phyloP scores from a whole-genome alignment of 2,888 invertebrate species.

The Lagria hirta region DNA sequence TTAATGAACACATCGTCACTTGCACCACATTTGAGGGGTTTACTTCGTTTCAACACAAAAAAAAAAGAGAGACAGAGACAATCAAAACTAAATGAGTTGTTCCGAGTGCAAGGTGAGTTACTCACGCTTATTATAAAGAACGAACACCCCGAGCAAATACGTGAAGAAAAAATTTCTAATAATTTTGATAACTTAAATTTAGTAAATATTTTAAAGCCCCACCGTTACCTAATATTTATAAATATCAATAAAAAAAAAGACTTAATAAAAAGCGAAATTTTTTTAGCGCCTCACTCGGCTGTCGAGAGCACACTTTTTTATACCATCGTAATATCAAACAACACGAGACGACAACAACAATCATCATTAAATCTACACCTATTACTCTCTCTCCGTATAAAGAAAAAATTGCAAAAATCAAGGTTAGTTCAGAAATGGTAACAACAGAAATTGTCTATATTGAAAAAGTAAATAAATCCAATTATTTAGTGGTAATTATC shows the following conservation, averaged over 20 bases:
- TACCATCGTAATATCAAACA: constrained; percentile 3
- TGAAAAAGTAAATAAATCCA: constrained; percentile 10
- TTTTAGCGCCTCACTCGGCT: too few relatives aligned
- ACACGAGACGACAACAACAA: constrained; percentile 11
- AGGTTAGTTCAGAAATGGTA: constrained; percentile 13
- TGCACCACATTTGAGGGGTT: constrained; percentile 29
- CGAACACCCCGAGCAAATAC: constrained; percentile 25
- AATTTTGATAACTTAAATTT: constrained; percentile 12
- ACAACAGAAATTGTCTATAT: constrained; percentile 19
- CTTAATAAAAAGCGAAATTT: constrained; percentile 8
- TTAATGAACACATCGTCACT: constrained; percentile 34
- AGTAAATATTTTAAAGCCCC: constrained; percentile 21
- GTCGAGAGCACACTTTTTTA: too few relatives aligned
- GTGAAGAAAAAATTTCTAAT: constrained; percentile 18
- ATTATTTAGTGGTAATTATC: constrained; percentile 5
- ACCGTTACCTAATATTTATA: constrained; percentile 23
- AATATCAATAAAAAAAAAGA: constrained; percentile 15
- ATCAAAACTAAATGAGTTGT: constrained; percentile 10
- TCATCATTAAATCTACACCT: constrained; percentile 4
- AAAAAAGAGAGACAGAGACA: constrained; percentile 4
- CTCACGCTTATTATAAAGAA: constrained; percentile 13
- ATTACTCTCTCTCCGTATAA: constrained; percentile 11
- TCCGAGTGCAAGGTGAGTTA: constrained; percentile 34
- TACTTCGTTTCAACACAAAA: constrained; percentile 4
- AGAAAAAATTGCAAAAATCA: constrained; percentile 1